Evolutionary conservation across 2,797 vertebrate species (phyloP).

Genomic region (Gobionotothen gibberifrons): DNA sequence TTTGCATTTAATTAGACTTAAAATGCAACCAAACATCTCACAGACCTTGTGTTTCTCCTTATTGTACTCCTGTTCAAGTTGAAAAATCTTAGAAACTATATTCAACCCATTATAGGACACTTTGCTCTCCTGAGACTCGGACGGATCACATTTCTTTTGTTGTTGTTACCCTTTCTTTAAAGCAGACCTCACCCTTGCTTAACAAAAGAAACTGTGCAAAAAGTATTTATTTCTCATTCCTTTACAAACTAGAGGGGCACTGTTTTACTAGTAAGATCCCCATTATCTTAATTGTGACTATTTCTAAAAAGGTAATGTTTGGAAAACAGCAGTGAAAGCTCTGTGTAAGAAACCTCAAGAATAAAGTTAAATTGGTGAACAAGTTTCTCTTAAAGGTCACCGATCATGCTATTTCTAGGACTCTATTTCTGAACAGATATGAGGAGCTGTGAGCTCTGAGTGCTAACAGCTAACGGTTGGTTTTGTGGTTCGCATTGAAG

Average conservation of each 20-base stretch:
- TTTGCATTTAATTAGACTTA: neutral
- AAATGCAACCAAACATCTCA: neutral
- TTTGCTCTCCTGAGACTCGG: neutral
- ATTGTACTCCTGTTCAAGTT: neutral
- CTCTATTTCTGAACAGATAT: too few species aligned
- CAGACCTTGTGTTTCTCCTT: too few species aligned
- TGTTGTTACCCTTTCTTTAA: neutral
- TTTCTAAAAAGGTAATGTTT: neutral
- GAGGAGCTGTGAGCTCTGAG: too few species aligned
- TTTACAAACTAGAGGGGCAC: neutral
- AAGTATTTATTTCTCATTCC: neutral
- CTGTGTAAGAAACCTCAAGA: neutral
- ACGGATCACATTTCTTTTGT: slow-evolving; percentile 12
- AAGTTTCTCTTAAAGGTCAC: too few species aligned
- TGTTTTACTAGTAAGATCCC: neutral
- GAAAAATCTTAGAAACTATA: neutral
- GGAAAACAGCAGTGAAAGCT: neutral
- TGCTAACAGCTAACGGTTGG: too few species aligned
- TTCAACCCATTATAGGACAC: neutral
- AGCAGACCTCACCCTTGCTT: neutral
- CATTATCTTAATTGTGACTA: neutral
- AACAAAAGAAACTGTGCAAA: too few species aligned
- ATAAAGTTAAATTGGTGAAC: too few species aligned
- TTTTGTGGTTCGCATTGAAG: too few species aligned
- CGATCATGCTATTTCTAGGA: too few species aligned